Base-by-base conservation (phyloP, 2,888 invertebrate species). In the Ecliptopera silaceata region DNA sequence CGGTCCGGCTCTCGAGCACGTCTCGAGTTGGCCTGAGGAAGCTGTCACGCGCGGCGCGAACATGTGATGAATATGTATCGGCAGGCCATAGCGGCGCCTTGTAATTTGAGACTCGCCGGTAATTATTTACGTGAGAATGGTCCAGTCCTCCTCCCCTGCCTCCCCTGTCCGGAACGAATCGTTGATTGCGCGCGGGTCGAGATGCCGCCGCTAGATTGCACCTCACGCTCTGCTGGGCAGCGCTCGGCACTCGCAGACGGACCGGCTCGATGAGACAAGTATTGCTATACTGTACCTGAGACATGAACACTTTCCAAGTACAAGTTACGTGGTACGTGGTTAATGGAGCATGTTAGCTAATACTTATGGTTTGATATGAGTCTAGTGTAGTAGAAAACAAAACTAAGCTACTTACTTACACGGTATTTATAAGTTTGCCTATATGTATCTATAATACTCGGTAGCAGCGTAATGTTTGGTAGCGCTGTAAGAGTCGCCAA, bases 61-160 rank as follows among this genome's bases (percentile, higher is more conserved):
- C 88, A 88, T 74, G 84, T 86, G 89, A 88, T 87, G 89, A 85
- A 87, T 86, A 87, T 83, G 83, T 86, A 89, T 87, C 87, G 88
- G 87, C 85, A 83, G 84, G 79, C 82, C 65, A 75, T 71, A 69
- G 79, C 88, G 87, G 87, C 88, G 86, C 88, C 90, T 89, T 89
- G 89, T 91, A 91, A 91, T 91, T 88, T 89, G 87, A 88, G 74
- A 81, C 81, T 84, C 81, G 85, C 86, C 86, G 85, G 87, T 89
- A 89, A 91, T 89, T 91, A 89, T 91, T 89, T 89, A 90, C 89
- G 89, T 89, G 88, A 89, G 90, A 90, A 86, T 86, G 87, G 82
- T 70, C 76, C 76, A 71, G 66, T 64, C 71, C 72, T 66, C 69
- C 68, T 70, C 69, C 71, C 68, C 63, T 64, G 46, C 64, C 68